Percentiles rank a stretch among this genome's conserved stretches.
These are phyloP conservation scores for Poecilia velifera DNA, from an alignment of 2,797 vertebrate genomes.

Conservation along the genomic window DNA sequence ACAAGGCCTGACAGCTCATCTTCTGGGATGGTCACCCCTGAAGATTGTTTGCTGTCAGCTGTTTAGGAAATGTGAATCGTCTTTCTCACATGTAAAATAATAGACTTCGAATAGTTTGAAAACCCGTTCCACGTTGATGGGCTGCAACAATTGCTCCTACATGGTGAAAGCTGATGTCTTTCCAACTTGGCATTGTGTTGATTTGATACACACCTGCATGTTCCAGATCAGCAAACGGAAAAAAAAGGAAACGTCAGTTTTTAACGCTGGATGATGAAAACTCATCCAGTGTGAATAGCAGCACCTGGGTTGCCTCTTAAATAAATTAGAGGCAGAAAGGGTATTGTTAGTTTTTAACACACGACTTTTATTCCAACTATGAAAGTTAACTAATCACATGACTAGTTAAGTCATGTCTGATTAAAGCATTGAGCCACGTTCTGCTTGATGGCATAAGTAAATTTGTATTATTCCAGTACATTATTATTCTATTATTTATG, in stretches of 20 bases:
- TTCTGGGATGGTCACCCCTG: neutral
- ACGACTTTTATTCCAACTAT: neutral
- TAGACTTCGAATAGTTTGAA: neutral
- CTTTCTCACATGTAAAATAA: neutral
- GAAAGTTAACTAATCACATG: neutral
- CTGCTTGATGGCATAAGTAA: neutral
- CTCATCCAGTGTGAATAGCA: neutral
- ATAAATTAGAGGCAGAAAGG: neutral
- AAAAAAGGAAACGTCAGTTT: neutral
- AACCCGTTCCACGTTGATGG: neutral
- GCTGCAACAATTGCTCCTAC: neutral
- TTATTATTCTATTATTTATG: conserved; percentile 18
- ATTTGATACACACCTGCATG: neutral
- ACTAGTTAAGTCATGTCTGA: neutral
- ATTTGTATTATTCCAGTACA: neutral
- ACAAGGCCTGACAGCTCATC: neutral
- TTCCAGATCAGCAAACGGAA: neutral
- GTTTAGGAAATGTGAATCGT: neutral
- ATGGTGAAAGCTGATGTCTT: neutral
- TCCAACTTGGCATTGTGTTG: neutral
- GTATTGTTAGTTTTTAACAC: neutral
- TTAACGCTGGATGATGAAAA: neutral
- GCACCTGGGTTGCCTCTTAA: neutral
- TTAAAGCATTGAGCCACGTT: neutral
- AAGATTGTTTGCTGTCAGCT: neutral